A percentile compares a stretch with the other conserved stretches of the same genome.
These are phyloP conservation scores for Drosophila pachea DNA, from an alignment of 1,140 invertebrate genomes.

Conservation along the genomic window DNA sequence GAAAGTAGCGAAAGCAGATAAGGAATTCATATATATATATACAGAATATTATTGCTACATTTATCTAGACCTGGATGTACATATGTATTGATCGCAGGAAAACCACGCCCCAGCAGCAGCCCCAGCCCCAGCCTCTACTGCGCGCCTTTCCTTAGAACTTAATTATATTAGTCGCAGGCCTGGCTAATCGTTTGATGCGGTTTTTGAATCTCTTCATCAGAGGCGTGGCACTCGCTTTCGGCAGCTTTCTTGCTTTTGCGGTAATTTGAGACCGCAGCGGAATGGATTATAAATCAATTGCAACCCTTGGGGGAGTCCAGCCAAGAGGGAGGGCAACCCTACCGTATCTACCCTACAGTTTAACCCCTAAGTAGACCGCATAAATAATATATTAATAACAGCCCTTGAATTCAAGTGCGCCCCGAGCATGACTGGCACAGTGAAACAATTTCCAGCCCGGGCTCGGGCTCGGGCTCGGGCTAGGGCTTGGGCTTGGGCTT, in stretches of 20 bases:
- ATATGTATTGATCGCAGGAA: too few species aligned
- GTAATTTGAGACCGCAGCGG: constrained; percentile 36
- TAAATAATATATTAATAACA: constrained; percentile 42
- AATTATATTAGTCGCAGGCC: background rate
- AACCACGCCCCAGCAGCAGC: too few species aligned
- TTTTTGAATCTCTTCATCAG: background rate
- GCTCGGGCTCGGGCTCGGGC: background rate
- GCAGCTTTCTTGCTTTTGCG: constrained; percentile 5
- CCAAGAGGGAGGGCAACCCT: constrained; percentile 1
- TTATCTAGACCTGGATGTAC: too few species aligned
- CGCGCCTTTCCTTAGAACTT: too few species aligned
- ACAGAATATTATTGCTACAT: too few species aligned
- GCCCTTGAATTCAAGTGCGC: constrained; percentile 34
- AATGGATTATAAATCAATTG: constrained; percentile 45
- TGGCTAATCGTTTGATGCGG: background rate
- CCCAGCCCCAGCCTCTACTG: too few species aligned
- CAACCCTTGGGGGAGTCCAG: constrained; percentile 32
- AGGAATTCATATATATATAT: too few species aligned
- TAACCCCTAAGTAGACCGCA: constrained; percentile 45
- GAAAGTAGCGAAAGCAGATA: too few species aligned
- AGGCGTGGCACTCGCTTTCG: background rate
- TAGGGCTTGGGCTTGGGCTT: too few species aligned
- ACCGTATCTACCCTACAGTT: constrained; percentile 34
- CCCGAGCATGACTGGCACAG: constrained; percentile 37
- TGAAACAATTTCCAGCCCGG: constrained; percentile 31